Evolutionary conservation across 2,888 invertebrate genomes (phyloP), one percentile per base, ranked within the genome.

Genomic region (Ormyrus nitidulus): DNA sequence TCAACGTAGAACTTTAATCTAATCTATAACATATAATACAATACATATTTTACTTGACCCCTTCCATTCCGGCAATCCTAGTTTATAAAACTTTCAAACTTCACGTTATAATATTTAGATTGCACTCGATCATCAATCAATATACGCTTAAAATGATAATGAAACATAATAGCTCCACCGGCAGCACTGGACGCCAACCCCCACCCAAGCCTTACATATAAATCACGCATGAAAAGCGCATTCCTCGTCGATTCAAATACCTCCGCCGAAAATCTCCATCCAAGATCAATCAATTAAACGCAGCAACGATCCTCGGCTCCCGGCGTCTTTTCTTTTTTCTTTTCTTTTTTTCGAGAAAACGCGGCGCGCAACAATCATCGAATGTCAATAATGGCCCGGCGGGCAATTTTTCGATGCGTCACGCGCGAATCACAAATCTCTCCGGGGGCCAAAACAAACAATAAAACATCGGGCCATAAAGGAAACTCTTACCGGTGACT

Each of bases 391-490:
- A 58, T 51, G 62, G 9, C 13, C 46, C 73, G 13, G 13, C 73
- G 19, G 51, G 13, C 64, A 51, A 69, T 71, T 75, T 79, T 75
- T 71, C 66, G 71, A 66, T 54, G 74, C 62, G 70, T 81, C 69
- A 81, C 77, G 77, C 74, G 64, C 66, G 66, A 73, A 65, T 77
- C 77, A 81, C 80, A 77, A 77, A 81, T 81, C 80, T 70, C 69
- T 46, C 13, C 34, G 3, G 13, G 8, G 64, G 48, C 54, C 13
- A 80, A 77, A 76, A 76, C 68, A 72, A 73, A 76, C 66, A 69
- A 80, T 73, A 71, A 75, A 69, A 58, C 61, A 51, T 19, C 19
- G 10, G 65, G 59, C 59, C 53, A 78, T 71, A 69, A 73, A 66
- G 66, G 56, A 62, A 70, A 54, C 68, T 68, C 53, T 59, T 46